Conservation (phyloP, 2,113 vertebrate species). For the Ictalurus punctatus region DNA sequence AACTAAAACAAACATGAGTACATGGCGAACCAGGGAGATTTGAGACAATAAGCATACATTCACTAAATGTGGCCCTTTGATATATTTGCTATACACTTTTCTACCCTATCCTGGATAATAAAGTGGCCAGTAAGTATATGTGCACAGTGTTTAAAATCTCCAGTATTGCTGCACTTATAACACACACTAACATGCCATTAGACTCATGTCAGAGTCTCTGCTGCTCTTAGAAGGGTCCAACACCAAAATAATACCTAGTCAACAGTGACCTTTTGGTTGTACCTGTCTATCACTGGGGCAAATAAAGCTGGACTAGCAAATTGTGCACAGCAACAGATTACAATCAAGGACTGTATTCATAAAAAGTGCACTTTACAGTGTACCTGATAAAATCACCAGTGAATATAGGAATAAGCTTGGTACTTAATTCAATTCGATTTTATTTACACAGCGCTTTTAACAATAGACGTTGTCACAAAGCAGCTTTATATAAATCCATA, state of each 20-base stretch:
- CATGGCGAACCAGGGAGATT: background rate
- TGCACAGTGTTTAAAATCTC: background rate
- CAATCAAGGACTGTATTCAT: background rate
- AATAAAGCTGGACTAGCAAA: background rate
- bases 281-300: accelerated
- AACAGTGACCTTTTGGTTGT: background rate
- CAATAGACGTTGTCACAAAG: background rate
- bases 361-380: no score
- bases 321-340: background rate
- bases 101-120: background rate
- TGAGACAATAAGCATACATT: background rate
- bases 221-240: background rate
- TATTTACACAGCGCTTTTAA: background rate
- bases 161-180: background rate
- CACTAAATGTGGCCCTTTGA: background rate
- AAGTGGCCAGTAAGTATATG: background rate
- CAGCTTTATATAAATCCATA: no score
- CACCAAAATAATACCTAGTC: background rate
- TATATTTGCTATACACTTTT: background rate
- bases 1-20: background rate
- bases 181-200: background rate
- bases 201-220: background rate
- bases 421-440: background rate
- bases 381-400: background rate
- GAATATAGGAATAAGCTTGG: background rate